A percentile compares a stretch with the other conserved stretches of the same genome.
These are phyloP conservation scores for Hemibagrus wyckioides DNA, from an alignment of 2,113 vertebrate genomes.

Conservation along the genomic window DNA sequence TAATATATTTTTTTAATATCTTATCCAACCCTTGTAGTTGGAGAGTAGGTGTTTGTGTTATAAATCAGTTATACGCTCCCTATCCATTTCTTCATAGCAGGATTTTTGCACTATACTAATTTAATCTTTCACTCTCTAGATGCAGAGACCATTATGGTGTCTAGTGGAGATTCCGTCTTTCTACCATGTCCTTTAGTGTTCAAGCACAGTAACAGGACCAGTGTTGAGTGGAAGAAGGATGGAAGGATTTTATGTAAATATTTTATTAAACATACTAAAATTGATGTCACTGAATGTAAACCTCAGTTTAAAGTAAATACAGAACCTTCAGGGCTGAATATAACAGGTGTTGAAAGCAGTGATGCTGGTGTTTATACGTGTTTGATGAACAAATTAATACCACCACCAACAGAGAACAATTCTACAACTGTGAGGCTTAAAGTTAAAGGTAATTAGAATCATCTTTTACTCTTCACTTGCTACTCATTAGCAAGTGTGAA, in stretches of 20 bases:
- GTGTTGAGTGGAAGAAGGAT: slow-evolving; percentile 41
- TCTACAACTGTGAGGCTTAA: slow-evolving; percentile 7
- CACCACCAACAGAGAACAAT: slow-evolving; percentile 17
- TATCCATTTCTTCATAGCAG: neutral
- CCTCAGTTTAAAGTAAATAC: neutral
- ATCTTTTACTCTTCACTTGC: neutral
- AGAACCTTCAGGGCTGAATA: neutral
- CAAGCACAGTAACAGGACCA: neutral
- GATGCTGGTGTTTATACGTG: slow-evolving; percentile 56
- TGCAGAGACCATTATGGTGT: neutral
- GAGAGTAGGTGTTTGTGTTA: neutral
- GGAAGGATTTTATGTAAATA: slow-evolving; percentile 2
- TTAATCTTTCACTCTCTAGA: slow-evolving; percentile 21
- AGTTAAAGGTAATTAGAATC: slow-evolving; percentile 33
- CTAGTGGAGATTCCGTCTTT: slow-evolving; percentile 2
- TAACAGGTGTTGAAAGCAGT: slow-evolving; percentile 14
- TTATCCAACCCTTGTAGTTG: neutral
- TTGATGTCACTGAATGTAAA: neutral
- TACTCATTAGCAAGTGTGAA: too few relatives aligned
- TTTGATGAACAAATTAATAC: neutral
- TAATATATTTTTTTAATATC: neutral
- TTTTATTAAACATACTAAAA: rapidly evolving
- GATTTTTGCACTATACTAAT: neutral
- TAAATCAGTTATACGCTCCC: neutral
- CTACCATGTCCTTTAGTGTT: slow-evolving; percentile 23